A percentile compares a stretch with the other conserved stretches of the same genome.
phyloP scores from a whole-genome alignment of 2,888 invertebrate genomes.

The Ceratothoa steindachneri region DNA sequence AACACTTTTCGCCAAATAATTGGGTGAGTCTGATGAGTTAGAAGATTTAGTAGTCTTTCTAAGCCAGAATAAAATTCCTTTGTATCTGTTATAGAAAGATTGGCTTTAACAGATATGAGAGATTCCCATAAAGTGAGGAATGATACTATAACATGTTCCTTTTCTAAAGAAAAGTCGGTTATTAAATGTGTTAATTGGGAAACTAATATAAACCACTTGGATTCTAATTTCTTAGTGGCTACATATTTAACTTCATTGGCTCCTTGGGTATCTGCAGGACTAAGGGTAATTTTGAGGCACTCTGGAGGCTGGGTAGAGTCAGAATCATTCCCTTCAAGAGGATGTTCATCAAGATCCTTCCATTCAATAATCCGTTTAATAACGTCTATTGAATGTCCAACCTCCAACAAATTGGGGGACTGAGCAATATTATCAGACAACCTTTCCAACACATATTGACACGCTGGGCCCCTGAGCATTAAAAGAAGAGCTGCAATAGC shows the following conservation, averaged over 20 bases:
- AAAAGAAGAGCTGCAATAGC: constrained; percentile 36
- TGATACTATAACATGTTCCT: constrained; percentile 62
- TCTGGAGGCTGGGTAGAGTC: constrained; percentile 51
- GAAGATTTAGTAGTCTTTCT: constrained; percentile 54
- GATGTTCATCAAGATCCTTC: constrained; percentile 68
- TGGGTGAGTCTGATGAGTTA: constrained; percentile 62
- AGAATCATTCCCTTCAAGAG: constrained; percentile 66
- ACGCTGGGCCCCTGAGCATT: constrained; percentile 35
- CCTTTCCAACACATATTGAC: constrained; percentile 35
- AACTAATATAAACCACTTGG: constrained; percentile 77
- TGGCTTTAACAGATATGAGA: constrained; percentile 83
- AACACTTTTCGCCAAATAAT: constrained; percentile 79
- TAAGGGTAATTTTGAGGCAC: constrained; percentile 53
- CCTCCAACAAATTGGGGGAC: constrained; percentile 34
- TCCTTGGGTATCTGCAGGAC: constrained; percentile 52
- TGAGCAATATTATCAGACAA: constrained; percentile 31
- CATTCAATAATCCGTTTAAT: constrained; percentile 82
- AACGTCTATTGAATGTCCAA: constrained; percentile 52
- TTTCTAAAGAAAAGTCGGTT: constrained; percentile 55
- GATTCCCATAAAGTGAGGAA: constrained; percentile 84
- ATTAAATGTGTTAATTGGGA: constrained; percentile 59
- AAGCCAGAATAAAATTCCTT: constrained; percentile 81
- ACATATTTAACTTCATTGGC: constrained; percentile 69
- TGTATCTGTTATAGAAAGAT: constrained; percentile 81
- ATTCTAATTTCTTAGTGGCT: constrained; percentile 77